Evolutionary conservation across 2,113 vertebrate species (phyloP), one percentile per base, ranked within the genome.

Genomic region (Zosterops pallidus): DNA sequence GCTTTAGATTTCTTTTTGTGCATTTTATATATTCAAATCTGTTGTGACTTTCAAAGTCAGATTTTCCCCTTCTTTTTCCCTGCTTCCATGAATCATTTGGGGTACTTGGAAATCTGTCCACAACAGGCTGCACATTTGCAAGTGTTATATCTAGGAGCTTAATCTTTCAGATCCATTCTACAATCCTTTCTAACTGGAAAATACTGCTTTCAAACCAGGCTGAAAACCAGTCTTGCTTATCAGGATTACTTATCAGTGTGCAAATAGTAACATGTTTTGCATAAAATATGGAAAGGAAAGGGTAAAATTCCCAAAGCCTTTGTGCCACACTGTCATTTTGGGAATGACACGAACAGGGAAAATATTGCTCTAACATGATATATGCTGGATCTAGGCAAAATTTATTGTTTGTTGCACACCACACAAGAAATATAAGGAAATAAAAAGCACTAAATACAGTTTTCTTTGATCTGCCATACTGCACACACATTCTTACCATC

Each of bases 91-190:
- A 92, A 71, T 83, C 39, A 56, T 86, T 96, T 63, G 87, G 44
- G 19, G 46, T 89, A 41, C 10, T 55, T 94, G 29, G 0, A 3
- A 83, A 74, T 80, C 26, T 59, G 17, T 76, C 65, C 13, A 69
- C 79, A 42, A 69, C 28, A 57, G 60, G 10, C 4, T 92, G 9
- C 42, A 47, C 9, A 63, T 46, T 33, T 70, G 12, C 41, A 60
- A 33, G 86, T 68, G 29, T 46, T 85, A 18, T 49, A 83, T 62
- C 57, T 57, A 53, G 42, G 35, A 89, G 11, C 28, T 83, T 80
- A 95, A 89, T 63, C 28, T 85, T 92, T 93, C 76, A 92, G 81
- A 89, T 47, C 19, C 41, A 29, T 62, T 90, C 39, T n/a, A n/a
- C 35, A 67, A 0, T 67, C 13, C 93, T 82, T 88, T 22, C 29